Conservation (phyloP, 2,888 invertebrate genomes). For the Microplitis deprimator region DNA sequence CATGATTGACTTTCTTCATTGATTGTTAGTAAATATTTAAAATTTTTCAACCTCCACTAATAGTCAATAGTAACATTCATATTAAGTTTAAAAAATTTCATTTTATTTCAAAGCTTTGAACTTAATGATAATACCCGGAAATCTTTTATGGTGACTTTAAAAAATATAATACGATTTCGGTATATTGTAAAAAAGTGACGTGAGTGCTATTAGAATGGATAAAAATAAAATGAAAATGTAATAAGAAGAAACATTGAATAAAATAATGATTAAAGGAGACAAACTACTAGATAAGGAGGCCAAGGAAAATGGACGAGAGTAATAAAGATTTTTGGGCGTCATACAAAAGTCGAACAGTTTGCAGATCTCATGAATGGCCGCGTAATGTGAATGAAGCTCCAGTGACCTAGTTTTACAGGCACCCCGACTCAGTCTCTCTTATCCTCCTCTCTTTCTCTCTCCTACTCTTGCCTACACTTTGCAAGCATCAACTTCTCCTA, state of each 20-base stretch:
- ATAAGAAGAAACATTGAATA: not conserved
- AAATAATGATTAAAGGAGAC: not conserved
- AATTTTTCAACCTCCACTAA: too few relatives aligned
- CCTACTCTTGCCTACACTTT: conserved; percentile 28
- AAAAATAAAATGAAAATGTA: not conserved
- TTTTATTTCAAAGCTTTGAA: not conserved
- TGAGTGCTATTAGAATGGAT: not conserved
- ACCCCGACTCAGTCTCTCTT: conserved; percentile 54
- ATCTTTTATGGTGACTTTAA: not conserved
- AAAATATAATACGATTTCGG: not conserved
- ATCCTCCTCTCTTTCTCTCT: conserved; percentile 48
- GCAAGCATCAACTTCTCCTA: conserved; percentile 47
- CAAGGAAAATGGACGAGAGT: conserved; percentile 20
- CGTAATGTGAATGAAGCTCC: conserved; percentile 72
- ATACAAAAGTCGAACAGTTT: conserved; percentile 65
- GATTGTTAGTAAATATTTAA: not conserved
- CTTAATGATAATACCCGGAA: not conserved
- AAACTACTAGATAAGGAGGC: not conserved
- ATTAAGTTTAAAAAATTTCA: not conserved
- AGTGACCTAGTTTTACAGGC: conserved; percentile 67
- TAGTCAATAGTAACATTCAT: not conserved
- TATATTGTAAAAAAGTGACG: not conserved
- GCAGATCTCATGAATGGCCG: conserved; percentile 71
- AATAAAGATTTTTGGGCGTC: conserved; percentile 43
- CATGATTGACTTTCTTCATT: not conserved